Conservation (phyloP, 2,888 invertebrate species). For the Pterostichus niger region DNA sequence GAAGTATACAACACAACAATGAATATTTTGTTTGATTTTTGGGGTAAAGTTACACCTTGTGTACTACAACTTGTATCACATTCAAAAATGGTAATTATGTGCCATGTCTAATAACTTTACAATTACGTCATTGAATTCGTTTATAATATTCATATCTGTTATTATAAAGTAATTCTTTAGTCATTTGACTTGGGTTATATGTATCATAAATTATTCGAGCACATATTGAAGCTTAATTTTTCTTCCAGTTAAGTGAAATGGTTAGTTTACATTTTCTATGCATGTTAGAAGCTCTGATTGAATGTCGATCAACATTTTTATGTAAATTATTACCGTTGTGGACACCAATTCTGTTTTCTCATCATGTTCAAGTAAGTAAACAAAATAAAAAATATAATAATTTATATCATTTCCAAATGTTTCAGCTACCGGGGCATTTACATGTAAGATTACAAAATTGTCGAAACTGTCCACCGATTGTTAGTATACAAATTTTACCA, state of each 20-base stretch:
- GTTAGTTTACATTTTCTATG: slow-evolving; percentile 98
- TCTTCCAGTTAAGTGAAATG: slow-evolving; percentile 93
- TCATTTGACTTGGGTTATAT: no score
- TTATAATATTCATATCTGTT: neutral
- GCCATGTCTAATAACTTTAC: no score
- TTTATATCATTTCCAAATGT: slow-evolving; percentile 61
- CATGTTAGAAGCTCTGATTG: slow-evolving; percentile 95
- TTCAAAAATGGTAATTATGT: slow-evolving; percentile 89
- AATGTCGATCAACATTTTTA: slow-evolving; percentile 95
- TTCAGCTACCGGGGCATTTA: slow-evolving; percentile 92
- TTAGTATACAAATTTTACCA: slow-evolving; percentile 76
- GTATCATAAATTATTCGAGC: slow-evolving; percentile 53
- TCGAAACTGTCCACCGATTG: slow-evolving; percentile 87
- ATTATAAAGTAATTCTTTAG: no score
- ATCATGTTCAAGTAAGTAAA: slow-evolving; percentile 85
- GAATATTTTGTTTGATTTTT: slow-evolving; percentile 96
- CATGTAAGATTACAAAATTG: slow-evolving; percentile 92
- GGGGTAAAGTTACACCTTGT: slow-evolving; percentile 98
- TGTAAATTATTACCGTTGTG: slow-evolving; percentile 96
- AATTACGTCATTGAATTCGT: no score
- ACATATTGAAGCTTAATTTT: slow-evolving; percentile 48
- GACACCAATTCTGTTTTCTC: slow-evolving; percentile 97
- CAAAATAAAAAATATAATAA: slow-evolving; percentile 7
- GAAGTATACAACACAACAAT: slow-evolving; percentile 87
- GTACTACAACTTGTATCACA: slow-evolving; percentile 95